These are phyloP conservation scores for Eristalis intricaria DNA, from an alignment of 2,888 invertebrate species.

Conservation along the genomic window DNA sequence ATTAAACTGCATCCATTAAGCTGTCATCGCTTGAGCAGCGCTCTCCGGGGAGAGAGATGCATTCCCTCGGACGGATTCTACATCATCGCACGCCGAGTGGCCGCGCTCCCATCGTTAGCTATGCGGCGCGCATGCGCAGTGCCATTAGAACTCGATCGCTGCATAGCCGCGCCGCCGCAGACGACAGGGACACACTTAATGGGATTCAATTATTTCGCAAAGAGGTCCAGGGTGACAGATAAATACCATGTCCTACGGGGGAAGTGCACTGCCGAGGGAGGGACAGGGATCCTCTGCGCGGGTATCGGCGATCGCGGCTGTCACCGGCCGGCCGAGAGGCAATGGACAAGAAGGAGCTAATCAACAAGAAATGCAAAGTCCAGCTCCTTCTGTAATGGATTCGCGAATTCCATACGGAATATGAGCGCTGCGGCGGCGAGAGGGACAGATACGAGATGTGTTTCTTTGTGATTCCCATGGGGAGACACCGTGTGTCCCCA, in stretches of 20 bases:
- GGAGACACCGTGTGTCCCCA: conserved; percentile 21
- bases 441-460: conserved; percentile 17
- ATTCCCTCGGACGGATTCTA: conserved; percentile 34
- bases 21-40: conserved; percentile 66
- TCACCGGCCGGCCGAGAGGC: neutral
- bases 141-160: conserved; percentile 55
- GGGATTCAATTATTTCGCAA: conserved; percentile 69
- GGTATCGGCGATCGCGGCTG: conserved; percentile 28
- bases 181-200: conserved; percentile 48
- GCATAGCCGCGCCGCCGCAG: neutral
- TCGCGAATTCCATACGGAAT: conserved; percentile 46
- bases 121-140: neutral
- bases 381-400: conserved; percentile 32
- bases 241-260: conserved; percentile 60
- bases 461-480: conserved; percentile 47
- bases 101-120: conserved; percentile 30
- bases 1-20: conserved; percentile 70
- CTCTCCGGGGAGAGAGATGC: conserved; percentile 38
- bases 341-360: conserved; percentile 49
- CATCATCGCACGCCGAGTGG: conserved; percentile 39
- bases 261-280: neutral
- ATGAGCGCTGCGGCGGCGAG: conserved; percentile 14
- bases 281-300: conserved; percentile 2
- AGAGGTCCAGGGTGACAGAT: conserved; percentile 66
- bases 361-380: conserved; percentile 57